phyloP scores from a whole-genome alignment of 2,797 vertebrate species.

The Perodicticus potto region DNA sequence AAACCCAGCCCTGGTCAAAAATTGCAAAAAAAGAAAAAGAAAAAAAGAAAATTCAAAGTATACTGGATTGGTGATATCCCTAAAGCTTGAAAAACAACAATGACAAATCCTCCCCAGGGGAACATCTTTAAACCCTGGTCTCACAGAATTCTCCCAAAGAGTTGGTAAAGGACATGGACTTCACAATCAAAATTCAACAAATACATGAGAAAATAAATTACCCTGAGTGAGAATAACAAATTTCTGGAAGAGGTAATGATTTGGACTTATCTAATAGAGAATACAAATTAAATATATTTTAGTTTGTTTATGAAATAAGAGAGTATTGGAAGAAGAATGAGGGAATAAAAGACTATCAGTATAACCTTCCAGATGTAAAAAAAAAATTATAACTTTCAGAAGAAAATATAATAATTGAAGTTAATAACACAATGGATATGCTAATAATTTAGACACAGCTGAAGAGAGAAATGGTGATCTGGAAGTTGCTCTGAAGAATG shows the following conservation, averaged over 20 bases:
- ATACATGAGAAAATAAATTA: slow-evolving; percentile 7
- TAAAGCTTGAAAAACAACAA: background rate
- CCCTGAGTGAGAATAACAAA: background rate
- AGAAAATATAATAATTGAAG: slow-evolving; percentile 23
- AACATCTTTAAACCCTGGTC: background rate
- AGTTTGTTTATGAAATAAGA: slow-evolving; percentile 32
- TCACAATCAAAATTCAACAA: slow-evolving; percentile 25
- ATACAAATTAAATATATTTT: slow-evolving; percentile 12
- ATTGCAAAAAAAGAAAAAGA: too few relatives aligned
- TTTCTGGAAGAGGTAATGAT: background rate
- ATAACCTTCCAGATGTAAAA: background rate
- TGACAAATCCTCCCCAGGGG: background rate
- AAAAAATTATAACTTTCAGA: background rate
- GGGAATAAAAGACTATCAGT: background rate
- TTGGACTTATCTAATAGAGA: background rate
- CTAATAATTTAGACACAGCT: background rate
- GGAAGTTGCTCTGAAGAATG: slow-evolving; percentile 46
- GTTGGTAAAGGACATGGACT: background rate
- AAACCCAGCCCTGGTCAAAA: too few relatives aligned
- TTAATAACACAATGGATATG: background rate
- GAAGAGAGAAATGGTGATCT: slow-evolving; percentile 18
- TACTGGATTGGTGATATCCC: background rate
- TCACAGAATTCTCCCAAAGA: background rate
- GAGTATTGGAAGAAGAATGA: background rate
- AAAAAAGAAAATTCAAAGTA: background rate